A percentile compares a stretch with the other conserved stretches of the same genome.
phyloP scores from a whole-genome alignment of 2,113 vertebrate genomes.

The Ammospiza nelsoni region DNA sequence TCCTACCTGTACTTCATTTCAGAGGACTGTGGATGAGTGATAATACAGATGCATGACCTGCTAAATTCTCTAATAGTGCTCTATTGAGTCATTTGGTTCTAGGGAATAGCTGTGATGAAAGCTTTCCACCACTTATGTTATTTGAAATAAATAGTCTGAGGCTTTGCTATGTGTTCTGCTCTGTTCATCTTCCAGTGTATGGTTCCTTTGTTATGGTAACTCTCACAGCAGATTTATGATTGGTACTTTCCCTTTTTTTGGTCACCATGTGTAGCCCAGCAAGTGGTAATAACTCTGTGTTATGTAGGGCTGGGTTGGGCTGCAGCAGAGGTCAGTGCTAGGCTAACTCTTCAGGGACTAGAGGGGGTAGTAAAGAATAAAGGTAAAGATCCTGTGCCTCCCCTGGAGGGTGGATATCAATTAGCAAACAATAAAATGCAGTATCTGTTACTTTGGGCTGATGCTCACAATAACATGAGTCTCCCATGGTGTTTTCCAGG shows the following conservation, averaged over 20 bases:
- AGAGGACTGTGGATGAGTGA: neutral
- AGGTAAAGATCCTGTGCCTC: neutral
- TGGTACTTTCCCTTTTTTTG: neutral
- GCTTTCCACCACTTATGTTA: neutral
- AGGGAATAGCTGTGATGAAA: neutral
- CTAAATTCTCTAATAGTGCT: neutral
- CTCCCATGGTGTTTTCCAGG: neutral
- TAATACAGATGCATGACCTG: neutral
- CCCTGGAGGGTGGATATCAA: neutral
- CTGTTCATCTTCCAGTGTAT: neutral
- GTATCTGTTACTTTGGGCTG: neutral
- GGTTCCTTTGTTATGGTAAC: neutral
- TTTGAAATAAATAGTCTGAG: neutral
- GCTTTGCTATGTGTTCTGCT: neutral
- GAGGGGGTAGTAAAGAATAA: neutral
- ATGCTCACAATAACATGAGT: neutral
- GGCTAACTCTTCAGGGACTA: neutral
- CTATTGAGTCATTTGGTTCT: neutral
- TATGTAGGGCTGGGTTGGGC: fast-evolving
- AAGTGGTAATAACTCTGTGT: neutral
- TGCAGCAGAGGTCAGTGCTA: neutral
- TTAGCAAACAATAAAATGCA: neutral
- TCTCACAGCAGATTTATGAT: neutral
- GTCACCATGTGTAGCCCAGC: neutral
- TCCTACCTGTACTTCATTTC: neutral